Evolutionary conservation across 2,113 vertebrate genomes (phyloP).

Genomic region (Sminthopsis crassicaudata): DNA sequence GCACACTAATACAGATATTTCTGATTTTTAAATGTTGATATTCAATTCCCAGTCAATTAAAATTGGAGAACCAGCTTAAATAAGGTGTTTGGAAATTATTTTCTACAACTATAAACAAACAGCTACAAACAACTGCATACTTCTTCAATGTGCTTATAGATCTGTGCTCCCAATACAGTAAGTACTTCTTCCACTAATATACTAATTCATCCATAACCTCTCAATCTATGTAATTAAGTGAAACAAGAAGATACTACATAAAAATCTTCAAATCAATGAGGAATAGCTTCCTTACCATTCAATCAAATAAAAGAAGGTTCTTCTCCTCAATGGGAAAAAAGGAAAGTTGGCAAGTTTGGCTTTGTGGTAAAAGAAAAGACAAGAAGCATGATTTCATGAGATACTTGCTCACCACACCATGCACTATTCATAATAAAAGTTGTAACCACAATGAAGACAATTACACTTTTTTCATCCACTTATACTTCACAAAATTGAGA

Average conservation of each 20-base stretch:
- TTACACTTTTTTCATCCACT: background rate
- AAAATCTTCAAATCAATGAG: background rate
- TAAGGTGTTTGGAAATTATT: constrained; percentile 10
- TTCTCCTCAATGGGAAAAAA: background rate
- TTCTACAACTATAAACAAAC: background rate
- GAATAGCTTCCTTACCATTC: background rate
- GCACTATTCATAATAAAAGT: background rate
- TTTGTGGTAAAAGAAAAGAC: background rate
- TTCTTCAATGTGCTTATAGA: background rate
- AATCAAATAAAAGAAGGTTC: background rate
- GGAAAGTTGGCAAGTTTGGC: background rate
- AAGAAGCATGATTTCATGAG: background rate
- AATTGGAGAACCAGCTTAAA: background rate
- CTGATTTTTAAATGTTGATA: background rate
- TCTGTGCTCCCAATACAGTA: background rate
- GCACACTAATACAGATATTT: constrained; percentile 17
- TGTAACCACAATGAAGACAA: background rate
- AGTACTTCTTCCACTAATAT: background rate
- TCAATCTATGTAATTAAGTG: background rate
- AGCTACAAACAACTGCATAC: background rate
- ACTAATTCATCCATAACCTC: background rate
- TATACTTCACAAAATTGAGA: background rate
- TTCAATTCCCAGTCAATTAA: background rate
- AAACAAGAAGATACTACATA: background rate
- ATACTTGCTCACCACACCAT: background rate